phyloP scores from a whole-genome alignment of 2,888 invertebrate genomes.

The Fabriciana adippe region DNA sequence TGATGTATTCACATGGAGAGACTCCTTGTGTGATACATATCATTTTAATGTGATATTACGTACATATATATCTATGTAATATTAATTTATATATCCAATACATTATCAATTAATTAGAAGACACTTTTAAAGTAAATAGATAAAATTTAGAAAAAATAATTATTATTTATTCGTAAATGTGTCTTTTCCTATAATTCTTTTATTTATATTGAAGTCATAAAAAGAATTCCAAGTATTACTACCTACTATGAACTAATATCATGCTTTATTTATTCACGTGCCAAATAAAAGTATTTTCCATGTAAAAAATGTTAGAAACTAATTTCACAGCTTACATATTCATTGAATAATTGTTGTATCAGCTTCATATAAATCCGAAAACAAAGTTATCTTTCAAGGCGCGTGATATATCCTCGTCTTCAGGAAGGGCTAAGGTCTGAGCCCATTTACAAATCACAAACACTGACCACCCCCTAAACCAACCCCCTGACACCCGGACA shows the following conservation, averaged over 20 bases:
- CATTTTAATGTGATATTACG: not conserved
- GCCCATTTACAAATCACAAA: conserved; percentile 83
- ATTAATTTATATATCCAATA: too few species aligned
- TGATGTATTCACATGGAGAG: conserved; percentile 1
- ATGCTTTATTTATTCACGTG: too few species aligned
- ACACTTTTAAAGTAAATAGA: too few species aligned
- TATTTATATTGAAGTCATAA: too few species aligned
- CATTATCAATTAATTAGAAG: too few species aligned
- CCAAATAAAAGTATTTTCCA: too few species aligned
- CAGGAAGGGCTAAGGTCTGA: conserved; percentile 80
- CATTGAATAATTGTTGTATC: conserved; percentile 38
- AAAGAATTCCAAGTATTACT: too few species aligned
- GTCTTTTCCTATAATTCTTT: too few species aligned
- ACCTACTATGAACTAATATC: too few species aligned
- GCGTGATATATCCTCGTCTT: conserved; percentile 81
- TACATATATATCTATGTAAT: not conserved
- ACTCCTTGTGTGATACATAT: conserved; percentile 41
- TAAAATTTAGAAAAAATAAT: too few species aligned
- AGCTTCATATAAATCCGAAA: conserved; percentile 58
- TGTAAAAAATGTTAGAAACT: not conserved
- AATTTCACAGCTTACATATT: not conserved
- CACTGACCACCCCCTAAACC: conserved; percentile 70
- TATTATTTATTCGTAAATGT: too few species aligned
- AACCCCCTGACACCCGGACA: conserved; percentile 52
- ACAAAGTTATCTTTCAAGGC: conserved; percentile 76